Evolutionary conservation across 1,140 invertebrate species (phyloP).

Genomic region (Drosophila biarmipes): DNA sequence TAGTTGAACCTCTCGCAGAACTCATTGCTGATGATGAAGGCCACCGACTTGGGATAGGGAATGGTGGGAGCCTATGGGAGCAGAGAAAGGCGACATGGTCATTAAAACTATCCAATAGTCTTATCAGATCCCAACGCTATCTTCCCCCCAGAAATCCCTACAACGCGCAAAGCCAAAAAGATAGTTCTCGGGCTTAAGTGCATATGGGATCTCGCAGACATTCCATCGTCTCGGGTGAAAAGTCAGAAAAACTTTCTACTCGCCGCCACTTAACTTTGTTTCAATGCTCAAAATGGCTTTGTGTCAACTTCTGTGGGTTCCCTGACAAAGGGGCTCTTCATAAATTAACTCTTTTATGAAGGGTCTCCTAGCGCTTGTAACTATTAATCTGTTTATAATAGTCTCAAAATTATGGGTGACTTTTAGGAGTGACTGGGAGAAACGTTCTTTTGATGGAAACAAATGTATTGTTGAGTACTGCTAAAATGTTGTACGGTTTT

Average conservation of each 20-base stretch:
- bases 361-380: background rate
- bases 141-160: background rate
- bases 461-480: background rate
- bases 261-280: slow-evolving; percentile 2
- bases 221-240: background rate
- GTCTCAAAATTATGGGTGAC: background rate
- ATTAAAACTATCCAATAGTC: background rate
- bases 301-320: background rate
- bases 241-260: slow-evolving; percentile 18
- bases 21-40: slow-evolving; percentile 97
- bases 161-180: background rate
- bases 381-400: background rate
- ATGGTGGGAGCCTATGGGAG: slow-evolving; percentile 16
- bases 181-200: background rate
- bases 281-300: background rate
- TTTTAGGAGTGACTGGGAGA: background rate
- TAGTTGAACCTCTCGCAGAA: slow-evolving; percentile 98
- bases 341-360: slow-evolving; percentile 12
- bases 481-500: background rate
- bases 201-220: background rate
- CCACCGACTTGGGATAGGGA: slow-evolving; percentile 93
- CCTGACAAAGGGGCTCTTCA: background rate
- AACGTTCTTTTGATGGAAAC: background rate
- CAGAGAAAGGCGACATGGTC: background rate
- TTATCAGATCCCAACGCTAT: slow-evolving; percentile 19